Evolutionary conservation across 2,888 invertebrate genomes (phyloP).

Genomic region (Lepidocyrtinus sp.): DNA sequence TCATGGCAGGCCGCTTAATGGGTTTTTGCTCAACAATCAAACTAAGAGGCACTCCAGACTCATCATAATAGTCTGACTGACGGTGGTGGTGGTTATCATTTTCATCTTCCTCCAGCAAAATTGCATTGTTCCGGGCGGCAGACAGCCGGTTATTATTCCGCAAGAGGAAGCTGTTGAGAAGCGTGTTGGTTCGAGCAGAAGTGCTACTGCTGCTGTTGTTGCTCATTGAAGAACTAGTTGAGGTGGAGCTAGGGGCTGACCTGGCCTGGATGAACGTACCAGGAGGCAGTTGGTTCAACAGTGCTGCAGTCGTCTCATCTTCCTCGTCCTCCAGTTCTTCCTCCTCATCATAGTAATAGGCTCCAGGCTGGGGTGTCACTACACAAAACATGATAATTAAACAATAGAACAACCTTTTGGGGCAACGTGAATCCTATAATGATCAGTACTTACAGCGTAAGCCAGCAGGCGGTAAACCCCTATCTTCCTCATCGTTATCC

Average conservation of each 20-base stretch:
- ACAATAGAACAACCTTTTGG: not conserved
- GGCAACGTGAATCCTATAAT: too few relatives aligned
- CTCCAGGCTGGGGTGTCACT: constrained; percentile 41
- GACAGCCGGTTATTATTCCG: constrained; percentile 2
- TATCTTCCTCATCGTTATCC: constrained; percentile 47
- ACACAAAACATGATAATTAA: not conserved
- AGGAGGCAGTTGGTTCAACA: constrained; percentile 16
- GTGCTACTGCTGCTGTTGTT: not conserved
- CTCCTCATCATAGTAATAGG: constrained; percentile 23
- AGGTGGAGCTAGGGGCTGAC: not conserved
- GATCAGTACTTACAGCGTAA: constrained; percentile 25
- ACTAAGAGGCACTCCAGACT: constrained; percentile 12
- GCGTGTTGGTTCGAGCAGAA: constrained; percentile 20
- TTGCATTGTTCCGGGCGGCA: not conserved
- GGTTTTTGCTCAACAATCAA: constrained; percentile 15
- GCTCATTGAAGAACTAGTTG: not conserved
- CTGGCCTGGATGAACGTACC: constrained; percentile 30
- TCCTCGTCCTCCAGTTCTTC: constrained; percentile 19
- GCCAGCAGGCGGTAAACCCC: constrained; percentile 42
- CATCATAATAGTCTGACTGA: constrained; percentile 24
- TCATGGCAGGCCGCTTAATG: constrained; percentile 40
- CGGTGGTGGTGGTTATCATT: constrained; percentile 28
- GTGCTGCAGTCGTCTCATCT: not conserved
- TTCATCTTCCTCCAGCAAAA: constrained; percentile 24
- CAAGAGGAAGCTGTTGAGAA: constrained; percentile 26